These are phyloP conservation scores for Argyrosomus japonicus DNA, from an alignment of 2,113 vertebrate species.

Conservation along the genomic window DNA sequence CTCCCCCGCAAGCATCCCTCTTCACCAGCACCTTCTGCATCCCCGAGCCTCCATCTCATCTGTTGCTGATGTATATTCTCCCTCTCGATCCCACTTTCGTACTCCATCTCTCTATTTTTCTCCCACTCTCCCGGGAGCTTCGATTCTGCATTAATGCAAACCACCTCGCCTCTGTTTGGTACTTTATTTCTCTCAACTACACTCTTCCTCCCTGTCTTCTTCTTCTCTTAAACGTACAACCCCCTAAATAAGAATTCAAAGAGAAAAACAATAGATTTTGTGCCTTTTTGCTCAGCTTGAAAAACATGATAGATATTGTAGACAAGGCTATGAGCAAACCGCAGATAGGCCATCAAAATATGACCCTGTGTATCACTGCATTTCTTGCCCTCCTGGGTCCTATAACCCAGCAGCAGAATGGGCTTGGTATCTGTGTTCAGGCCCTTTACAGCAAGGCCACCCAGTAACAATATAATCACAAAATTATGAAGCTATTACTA, in stretches of 20 bases:
- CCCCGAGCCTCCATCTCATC: slow-evolving; percentile 46
- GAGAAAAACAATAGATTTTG: not conserved
- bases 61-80: slow-evolving; percentile 52
- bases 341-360: slow-evolving; percentile 22
- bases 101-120: slow-evolving; percentile 9
- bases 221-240: slow-evolving; percentile 14
- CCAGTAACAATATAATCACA: slow-evolving; percentile 53
- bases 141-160: slow-evolving; percentile 35
- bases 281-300: not conserved
- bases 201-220: not conserved
- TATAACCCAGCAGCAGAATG: slow-evolving; percentile 26
- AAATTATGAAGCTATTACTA: slow-evolving; percentile 40
- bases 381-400: slow-evolving; percentile 46
- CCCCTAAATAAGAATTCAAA: slow-evolving; percentile 7
- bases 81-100: slow-evolving; percentile 32
- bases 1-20: slow-evolving; percentile 50
- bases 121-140: slow-evolving; percentile 17
- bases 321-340: slow-evolving; percentile 10
- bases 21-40: slow-evolving; percentile 42
- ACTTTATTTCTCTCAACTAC: not conserved
- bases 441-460: slow-evolving; percentile 56
- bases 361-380: slow-evolving; percentile 26
- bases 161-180: slow-evolving; percentile 38
- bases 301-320: slow-evolving; percentile 17
- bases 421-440: slow-evolving; percentile 11